Evolutionary conservation across 1,140 invertebrate genomes (phyloP).

Genomic region (Sarcophaga bullata): DNA sequence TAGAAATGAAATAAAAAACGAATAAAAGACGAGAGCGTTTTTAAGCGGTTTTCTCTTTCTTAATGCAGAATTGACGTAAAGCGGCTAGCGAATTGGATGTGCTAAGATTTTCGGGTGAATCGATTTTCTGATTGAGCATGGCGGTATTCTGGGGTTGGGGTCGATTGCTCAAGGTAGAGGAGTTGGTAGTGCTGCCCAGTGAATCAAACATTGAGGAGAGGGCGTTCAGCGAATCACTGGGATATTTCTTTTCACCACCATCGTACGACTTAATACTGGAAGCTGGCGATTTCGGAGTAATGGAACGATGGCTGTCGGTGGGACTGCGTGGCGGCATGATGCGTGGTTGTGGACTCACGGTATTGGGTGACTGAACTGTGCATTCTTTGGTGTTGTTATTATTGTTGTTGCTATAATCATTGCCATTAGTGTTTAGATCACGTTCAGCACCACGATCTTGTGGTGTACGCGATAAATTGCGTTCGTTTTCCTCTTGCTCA

Average conservation of each 20-base stretch:
- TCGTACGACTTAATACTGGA: constrained; percentile 67
- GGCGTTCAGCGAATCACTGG: constrained; percentile 76
- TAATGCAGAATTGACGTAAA: constrained; percentile 63
- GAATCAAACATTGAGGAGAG: constrained; percentile 88
- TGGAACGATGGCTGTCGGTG: constrained; percentile 74
- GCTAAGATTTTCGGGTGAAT: constrained; percentile 59
- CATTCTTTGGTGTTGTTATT: constrained; percentile 55
- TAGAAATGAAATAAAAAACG: constrained; percentile 61
- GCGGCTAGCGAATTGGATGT: constrained; percentile 60
- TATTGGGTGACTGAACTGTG: constrained; percentile 50
- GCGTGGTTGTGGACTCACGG: constrained; percentile 41
- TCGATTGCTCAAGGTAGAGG: constrained; percentile 32
- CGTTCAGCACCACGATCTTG: constrained; percentile 22
- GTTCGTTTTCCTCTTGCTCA: constrained; percentile 7
- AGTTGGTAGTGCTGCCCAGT: constrained; percentile 53
- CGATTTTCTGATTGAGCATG: constrained; percentile 42
- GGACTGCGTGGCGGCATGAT: constrained; percentile 64
- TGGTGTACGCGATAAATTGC: constrained; percentile 5
- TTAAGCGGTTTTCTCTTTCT: constrained; percentile 65
- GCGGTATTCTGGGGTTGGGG: constrained; percentile 39
- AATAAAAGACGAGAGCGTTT: constrained; percentile 46
- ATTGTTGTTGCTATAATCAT: constrained; percentile 47
- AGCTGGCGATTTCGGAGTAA: constrained; percentile 76
- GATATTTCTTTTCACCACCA: constrained; percentile 70
- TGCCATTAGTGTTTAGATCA: constrained; percentile 48